These are phyloP conservation scores for Cyrtorhinus lividipennis DNA, from an alignment of 1,140 invertebrate genomes.

Conservation along the genomic window DNA sequence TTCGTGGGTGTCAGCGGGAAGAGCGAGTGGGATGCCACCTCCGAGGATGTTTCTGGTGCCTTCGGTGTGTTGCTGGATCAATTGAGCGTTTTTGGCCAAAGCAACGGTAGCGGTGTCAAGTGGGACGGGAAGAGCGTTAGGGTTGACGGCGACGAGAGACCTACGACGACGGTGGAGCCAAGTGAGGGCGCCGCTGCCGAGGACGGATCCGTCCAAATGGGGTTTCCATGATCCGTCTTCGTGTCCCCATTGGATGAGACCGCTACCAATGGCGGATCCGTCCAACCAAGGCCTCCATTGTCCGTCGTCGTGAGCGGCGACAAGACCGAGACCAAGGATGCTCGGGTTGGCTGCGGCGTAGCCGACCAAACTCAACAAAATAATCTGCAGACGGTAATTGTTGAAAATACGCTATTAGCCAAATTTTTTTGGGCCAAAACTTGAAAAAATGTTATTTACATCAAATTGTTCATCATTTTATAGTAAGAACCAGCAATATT, in stretches of 20 bases:
- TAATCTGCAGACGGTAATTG: background rate
- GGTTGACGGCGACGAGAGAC: slow-evolving; percentile 10
- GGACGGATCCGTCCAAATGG: background rate
- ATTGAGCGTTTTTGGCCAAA: slow-evolving; percentile 11
- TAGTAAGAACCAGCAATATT: too few species aligned
- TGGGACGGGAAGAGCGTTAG: slow-evolving; percentile 9
- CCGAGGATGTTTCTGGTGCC: slow-evolving; percentile 18
- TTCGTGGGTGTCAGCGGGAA: slow-evolving; percentile 36
- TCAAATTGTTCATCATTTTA: too few species aligned
- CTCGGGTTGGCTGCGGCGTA: slow-evolving; percentile 1
- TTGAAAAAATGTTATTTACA: too few species aligned
- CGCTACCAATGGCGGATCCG: slow-evolving; percentile 1
- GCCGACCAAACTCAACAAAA: slow-evolving; percentile 10
- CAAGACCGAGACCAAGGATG: background rate
- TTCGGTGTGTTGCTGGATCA: slow-evolving; percentile 12
- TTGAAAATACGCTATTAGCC: background rate
- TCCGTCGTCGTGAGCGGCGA: slow-evolving; percentile 4
- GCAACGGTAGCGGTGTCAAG: slow-evolving; percentile 10
- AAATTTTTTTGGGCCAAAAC: too few species aligned
- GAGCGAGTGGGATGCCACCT: slow-evolving; percentile 27
- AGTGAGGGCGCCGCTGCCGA: background rate
- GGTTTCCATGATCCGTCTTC: slow-evolving; percentile 5
- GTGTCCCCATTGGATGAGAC: slow-evolving; percentile 7
- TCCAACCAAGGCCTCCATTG: slow-evolving; percentile 11
- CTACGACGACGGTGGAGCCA: slow-evolving; percentile 6